Percentiles rank a stretch among this genome's conserved stretches.
phyloP scores from a whole-genome alignment of 30 jellyfish, hydroid and myxozoan genomes.

The Catostylus mosaicus region DNA sequence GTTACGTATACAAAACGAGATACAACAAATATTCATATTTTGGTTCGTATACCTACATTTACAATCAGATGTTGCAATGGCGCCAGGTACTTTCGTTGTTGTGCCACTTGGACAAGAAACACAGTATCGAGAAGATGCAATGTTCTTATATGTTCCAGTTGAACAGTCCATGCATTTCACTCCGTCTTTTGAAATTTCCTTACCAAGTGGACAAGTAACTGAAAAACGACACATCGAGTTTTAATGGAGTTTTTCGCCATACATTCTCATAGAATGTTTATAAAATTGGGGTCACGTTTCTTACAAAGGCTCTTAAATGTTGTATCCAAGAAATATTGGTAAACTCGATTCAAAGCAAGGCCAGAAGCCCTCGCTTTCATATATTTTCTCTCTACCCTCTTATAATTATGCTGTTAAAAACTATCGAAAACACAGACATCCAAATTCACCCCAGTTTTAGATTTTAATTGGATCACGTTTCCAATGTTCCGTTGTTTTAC shows the following conservation, averaged over 20 bases:
- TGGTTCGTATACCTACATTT: slow-evolving; percentile 45
- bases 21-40: background rate
- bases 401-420: no score
- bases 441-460: no score
- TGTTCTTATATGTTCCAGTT: slow-evolving; percentile 63
- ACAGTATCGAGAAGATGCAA: slow-evolving; percentile 41
- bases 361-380: no score
- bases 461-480: no score
- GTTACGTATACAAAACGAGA: background rate
- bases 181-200: slow-evolving; percentile 60
- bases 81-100: slow-evolving; percentile 59
- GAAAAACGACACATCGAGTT: background rate
- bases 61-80: slow-evolving; percentile 58
- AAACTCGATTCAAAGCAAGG: no score
- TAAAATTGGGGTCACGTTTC: background rate
- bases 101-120: slow-evolving; percentile 68
- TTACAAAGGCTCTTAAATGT: background rate
- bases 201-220: slow-evolving; percentile 85
- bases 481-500: no score
- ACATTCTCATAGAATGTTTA: background rate
- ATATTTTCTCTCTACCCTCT: no score
- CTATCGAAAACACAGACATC: no score
- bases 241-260: background rate
- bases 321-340: background rate
- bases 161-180: slow-evolving; percentile 78